Base-by-base conservation (phyloP, 2,888 invertebrate genomes). In the Argynnis bischoffii region DNA sequence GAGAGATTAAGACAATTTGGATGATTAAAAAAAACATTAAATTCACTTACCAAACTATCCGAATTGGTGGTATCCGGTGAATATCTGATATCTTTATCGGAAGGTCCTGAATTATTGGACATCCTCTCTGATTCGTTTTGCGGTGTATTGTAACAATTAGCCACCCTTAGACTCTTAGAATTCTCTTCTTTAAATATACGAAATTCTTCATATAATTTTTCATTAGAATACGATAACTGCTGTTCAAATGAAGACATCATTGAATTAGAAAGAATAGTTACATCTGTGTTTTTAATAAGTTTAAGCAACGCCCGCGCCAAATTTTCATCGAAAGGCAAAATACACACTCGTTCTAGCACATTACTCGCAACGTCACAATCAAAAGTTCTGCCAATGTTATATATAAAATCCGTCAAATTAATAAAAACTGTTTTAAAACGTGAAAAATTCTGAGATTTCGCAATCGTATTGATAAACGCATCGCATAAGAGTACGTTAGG, bases 21-120 rank as follows among this genome's bases (percentile, higher is more conserved):
- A 35, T 31, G 6, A 31, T 2, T 8, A 8, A 31, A 31, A 31
- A 31, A 21, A 6, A 14, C 16, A 6, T 3, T 31, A 51, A n/a
- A 47, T 21, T 4, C 5, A 81, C 89, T 88, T 73, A 91, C 90
- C 83, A 77, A 59, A 64, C 67, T 78, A 63, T 89, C 88, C 55
- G 81, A 67, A 63, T 86, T 81, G 2, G 89, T 86, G 0, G 90
- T 86, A 51, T 90, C 88, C 1, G 89, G 89, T 18, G 89, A 88
- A 1, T 66, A 72, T 65, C 75, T 66, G 6, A 64, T 66, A 31
- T 70, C 65, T 21, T 67, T 72, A 13, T 77, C 74, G 3, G 48
- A 26, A 46, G 60, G 55, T 11, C 47, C 18, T 11, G 26, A 26
- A 26, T 69, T 57, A 1, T 47, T 64, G 16, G 63, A 65, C 1